Base-by-base conservation (phyloP, 2,888 invertebrate genomes). In the Acholoe squamosa region DNA sequence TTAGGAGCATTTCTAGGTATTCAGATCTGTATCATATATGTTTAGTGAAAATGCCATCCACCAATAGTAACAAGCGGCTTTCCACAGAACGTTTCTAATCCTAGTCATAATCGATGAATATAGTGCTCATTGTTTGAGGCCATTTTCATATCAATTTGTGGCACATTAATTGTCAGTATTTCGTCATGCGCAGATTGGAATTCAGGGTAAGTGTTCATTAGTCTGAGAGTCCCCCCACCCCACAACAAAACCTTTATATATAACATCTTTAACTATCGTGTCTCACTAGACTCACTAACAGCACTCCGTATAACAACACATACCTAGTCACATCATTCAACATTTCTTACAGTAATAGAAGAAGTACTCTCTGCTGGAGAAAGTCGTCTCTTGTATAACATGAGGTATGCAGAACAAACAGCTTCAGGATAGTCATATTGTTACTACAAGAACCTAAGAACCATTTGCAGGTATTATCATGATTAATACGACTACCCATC, bases 351-450 rank as follows among this genome's bases (percentile, higher is more conserved):
- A 43, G 43, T 43, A n/a, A n/a, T n/a, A n/a, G n/a, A n/a, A 43
- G 43, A 61, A 61, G 61, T 3, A 71, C 80, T 80, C 80, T 80
- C 80, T 80, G n/a, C n/a, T n/a, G 33, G 80, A 25, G 34, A 43
- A 34, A 80, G 25, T 76, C 76, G 31, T 34, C 33, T 34, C 71
- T 80, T 19, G 33, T 25, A 25, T 34, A 80, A 80, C 80, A 33
- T 80, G 80, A 80, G 80, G 80, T 80, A 80, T 80, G 80, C 34
- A 19, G 33, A 80, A 80, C 80, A 43, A 80, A 80, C n/a, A 43
- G 33, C 22, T 33, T 80, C 80, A 80, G 71, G 25, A 28, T 16
- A 71, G 71, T 71, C 28, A 71, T 71, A 71, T 71, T 71, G 71
- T 28, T 71, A 71, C 71, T 71, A 28, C n/a, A 71, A 28, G 71